Evolutionary conservation across 2,797 vertebrate genomes (phyloP).

Genomic region (Pangasius krempfi): DNA sequence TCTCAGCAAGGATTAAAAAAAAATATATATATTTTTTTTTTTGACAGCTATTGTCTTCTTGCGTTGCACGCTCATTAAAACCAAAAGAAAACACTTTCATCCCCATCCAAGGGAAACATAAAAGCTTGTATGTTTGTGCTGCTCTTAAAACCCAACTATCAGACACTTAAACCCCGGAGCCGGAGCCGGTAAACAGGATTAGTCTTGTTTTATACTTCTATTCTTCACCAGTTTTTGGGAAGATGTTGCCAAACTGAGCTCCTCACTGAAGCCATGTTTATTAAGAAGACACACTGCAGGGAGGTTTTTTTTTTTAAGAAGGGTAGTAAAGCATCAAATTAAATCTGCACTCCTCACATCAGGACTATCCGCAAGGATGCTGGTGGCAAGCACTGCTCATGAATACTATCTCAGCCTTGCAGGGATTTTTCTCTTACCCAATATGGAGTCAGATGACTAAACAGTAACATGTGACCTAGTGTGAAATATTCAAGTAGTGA

Average conservation of each 20-base stretch:
- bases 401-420: not conserved
- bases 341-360: not conserved
- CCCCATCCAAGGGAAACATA: conserved; percentile 21
- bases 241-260: not conserved
- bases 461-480: not conserved
- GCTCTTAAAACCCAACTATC: conserved; percentile 29
- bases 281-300: not conserved
- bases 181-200: conserved; percentile 24
- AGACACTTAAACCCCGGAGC: conserved; percentile 10
- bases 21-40: not conserved
- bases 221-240: conserved; percentile 10
- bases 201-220: conserved; percentile 15
- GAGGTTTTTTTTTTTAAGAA: not conserved
- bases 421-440: not conserved
- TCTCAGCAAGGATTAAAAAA: not conserved
- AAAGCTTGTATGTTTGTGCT: conserved; percentile 34
- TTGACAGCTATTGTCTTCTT: conserved; percentile 23
- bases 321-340: conserved; percentile 2
- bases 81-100: conserved; percentile 32
- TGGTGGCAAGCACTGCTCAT: not conserved
- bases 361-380: not conserved
- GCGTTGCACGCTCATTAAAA: conserved; percentile 36
- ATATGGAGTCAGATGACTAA: not conserved
- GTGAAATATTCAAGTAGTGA: not conserved
- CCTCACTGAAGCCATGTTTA: not conserved